Base-by-base conservation (phyloP, 1,140 invertebrate species). In the Lordiphosa stackelbergi region DNA sequence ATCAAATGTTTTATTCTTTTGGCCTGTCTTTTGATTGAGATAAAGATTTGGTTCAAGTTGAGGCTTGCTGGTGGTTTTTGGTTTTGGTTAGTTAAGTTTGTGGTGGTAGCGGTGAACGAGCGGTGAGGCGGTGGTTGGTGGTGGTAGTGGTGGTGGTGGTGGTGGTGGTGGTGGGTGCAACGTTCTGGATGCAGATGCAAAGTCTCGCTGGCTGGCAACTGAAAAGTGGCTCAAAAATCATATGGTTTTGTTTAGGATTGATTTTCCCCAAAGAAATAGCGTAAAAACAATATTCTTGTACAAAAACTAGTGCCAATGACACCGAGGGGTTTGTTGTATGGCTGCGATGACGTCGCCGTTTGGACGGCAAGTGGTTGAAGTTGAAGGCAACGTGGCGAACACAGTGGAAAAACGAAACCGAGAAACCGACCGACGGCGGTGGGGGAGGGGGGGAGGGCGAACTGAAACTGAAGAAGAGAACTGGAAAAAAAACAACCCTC, bases 281-380 rank as follows among this genome's bases (percentile, higher is more conserved):
- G 24, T 28, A 4, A 28, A 31, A 31, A 31, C 28, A 31, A 31
- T 31, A 31, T 31, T 8, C 28, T 28, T 5, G 24, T 28, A 28
- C 24, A 28, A 28, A 53, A 54, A 38, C 41, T 42, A 54, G 61
- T 64, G 60, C 60, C 59, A 64, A 64, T 64, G 60, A 54, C 49
- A 64, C 62, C 43, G 42, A 22, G 40, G 7, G 61, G 59, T 31
- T 64, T 64, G 61, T 64, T 79, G 52, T 79, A 74, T 74, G 74
- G 75, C 74, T 81, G 75, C 63, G 53, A 62, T 73, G 69, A 72
- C 69, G 69, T 62, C 69, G 69, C 56, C 68, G 42, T 13, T 41
- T 34, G 41, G 40, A 40, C 51, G 73, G 74, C 70, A 73, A 81
- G 71, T 79, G 75, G 75, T 79, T 79, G 71, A 77, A 81, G 54